phyloP scores from a whole-genome alignment of 2,888 invertebrate species.

The Aromia moschata region DNA sequence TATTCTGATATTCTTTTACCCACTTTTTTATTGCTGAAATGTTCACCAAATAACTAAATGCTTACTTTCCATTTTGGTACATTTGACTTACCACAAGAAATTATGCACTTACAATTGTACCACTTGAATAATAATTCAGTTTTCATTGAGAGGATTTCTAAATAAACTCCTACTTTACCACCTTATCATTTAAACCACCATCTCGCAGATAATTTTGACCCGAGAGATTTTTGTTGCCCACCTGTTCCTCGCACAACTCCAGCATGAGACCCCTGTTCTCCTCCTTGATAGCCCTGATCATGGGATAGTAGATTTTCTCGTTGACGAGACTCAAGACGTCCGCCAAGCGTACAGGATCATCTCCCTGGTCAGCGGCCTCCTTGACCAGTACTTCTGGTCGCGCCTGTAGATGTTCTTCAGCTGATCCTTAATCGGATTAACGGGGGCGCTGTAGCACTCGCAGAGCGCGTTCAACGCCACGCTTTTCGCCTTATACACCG shows the following conservation, averaged over 20 bases:
- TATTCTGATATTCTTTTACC: too few species aligned
- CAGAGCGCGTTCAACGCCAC: conserved; percentile 91
- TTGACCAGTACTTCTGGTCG: conserved; percentile 87
- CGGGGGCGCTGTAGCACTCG: conserved; percentile 86
- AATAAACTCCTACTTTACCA: too few species aligned
- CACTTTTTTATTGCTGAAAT: too few species aligned
- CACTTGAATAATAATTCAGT: too few species aligned
- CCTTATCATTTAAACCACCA: too few species aligned
- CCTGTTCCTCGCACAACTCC: conserved; percentile 88
- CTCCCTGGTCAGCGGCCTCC: conserved; percentile 86
- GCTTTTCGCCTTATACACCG: conserved; percentile 94
- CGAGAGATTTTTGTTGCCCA: too few species aligned
- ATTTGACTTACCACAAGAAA: too few species aligned
- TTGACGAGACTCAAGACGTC: conserved; percentile 89
- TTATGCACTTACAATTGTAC: too few species aligned
- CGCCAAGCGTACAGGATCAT: conserved; percentile 90
- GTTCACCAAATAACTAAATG: too few species aligned
- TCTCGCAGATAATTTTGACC: too few species aligned
- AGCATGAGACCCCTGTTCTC: conserved; percentile 79
- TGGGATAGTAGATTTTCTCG: conserved; percentile 81
- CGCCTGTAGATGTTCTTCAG: conserved; percentile 84
- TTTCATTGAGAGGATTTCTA: too few species aligned
- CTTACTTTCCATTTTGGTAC: too few species aligned
- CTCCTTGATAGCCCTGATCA: conserved; percentile 75
- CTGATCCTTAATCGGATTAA: conserved; percentile 92